These are phyloP conservation scores for Dasyprocta punctata DNA, from an alignment of 2,113 vertebrate species.

Conservation along the genomic window DNA sequence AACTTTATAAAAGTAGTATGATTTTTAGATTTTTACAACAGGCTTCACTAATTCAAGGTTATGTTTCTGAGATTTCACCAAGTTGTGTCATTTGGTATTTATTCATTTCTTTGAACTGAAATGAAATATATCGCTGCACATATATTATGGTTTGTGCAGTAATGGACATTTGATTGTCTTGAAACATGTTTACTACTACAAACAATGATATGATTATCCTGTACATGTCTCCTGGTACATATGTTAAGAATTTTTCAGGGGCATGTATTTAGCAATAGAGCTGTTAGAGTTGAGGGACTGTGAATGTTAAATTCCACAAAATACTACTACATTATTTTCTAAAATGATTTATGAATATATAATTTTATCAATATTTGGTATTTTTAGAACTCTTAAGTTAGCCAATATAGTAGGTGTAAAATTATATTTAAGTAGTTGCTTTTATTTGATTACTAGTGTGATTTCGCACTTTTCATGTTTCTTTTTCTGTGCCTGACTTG, in stretches of 20 bases:
- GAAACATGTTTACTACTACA: background rate
- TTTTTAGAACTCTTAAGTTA: background rate
- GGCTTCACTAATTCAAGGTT: background rate
- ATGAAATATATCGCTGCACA: background rate
- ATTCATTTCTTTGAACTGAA: background rate
- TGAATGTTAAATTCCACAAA: background rate
- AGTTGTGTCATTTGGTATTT: background rate
- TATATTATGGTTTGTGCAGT: background rate
- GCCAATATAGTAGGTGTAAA: background rate
- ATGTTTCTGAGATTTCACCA: constrained; percentile 4
- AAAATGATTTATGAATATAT: background rate
- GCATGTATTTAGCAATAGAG: too few species aligned
- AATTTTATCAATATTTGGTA: background rate
- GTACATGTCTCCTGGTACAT: background rate
- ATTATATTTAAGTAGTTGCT: background rate
- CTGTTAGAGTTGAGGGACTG: background rate
- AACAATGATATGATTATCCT: background rate
- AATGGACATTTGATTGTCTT: background rate
- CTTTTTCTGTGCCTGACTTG: background rate
- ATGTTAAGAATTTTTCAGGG: constrained; percentile 17
- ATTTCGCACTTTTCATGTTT: background rate
- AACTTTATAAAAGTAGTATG: background rate
- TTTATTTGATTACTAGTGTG: background rate
- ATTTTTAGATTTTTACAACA: background rate
- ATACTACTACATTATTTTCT: background rate